These are phyloP conservation scores for Phataginus tetradactyla DNA, from an alignment of 2,797 vertebrate species.

Conservation along the genomic window DNA sequence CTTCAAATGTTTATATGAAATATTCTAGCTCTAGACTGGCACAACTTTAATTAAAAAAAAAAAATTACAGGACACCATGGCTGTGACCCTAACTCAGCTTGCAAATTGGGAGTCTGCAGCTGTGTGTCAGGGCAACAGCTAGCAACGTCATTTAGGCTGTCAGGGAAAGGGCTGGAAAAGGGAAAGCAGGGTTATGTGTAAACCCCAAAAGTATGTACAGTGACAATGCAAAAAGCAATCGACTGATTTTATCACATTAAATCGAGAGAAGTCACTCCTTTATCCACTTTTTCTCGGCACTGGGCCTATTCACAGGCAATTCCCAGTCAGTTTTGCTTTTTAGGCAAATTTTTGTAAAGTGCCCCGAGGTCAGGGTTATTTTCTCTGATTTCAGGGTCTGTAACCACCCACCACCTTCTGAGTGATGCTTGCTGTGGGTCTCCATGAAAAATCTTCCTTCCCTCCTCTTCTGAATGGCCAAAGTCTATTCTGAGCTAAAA, in stretches of 20 bases:
- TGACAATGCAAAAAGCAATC: neutral
- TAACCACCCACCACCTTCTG: neutral
- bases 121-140: neutral
- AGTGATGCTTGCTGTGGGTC: neutral
- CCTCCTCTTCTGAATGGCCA: neutral
- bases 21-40: neutral
- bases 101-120: neutral
- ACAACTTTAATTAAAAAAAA: neutral
- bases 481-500: slow-evolving; percentile 18
- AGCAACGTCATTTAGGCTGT: neutral
- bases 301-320: neutral
- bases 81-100: neutral
- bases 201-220: neutral
- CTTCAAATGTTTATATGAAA: neutral
- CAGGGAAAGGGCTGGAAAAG: neutral
- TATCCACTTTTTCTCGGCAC: neutral
- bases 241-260: neutral
- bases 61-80: neutral
- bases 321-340: slow-evolving; percentile 8
- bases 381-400: neutral
- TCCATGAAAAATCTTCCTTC: neutral
- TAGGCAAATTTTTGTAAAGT: slow-evolving; percentile 5
- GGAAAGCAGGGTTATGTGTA: neutral
- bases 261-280: neutral
- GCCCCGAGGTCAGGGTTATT: neutral